Conservation (phyloP, 2,888 invertebrate genomes). For the Melipona bicolor region DNA sequence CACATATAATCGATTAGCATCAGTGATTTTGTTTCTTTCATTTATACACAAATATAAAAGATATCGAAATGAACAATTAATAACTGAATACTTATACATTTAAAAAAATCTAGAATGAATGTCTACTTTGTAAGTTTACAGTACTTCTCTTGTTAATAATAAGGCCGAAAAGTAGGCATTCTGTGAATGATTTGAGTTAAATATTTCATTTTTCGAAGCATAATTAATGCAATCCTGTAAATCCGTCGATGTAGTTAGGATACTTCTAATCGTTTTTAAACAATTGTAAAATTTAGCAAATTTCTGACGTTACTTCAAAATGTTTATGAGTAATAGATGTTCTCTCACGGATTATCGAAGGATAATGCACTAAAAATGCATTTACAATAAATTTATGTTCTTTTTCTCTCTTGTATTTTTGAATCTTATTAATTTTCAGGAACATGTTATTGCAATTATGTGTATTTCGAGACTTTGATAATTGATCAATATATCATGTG, state of each 20-base stretch:
- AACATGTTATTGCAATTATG: conserved; percentile 62
- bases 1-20: conserved; percentile 16
- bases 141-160: conserved; percentile 63
- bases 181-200: conserved; percentile 67
- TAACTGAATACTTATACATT: conserved; percentile 4
- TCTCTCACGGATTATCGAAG: conserved; percentile 42
- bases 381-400: conserved; percentile 53
- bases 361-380: conserved; percentile 61
- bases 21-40: not conserved
- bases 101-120: conserved; percentile 11
- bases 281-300: conserved; percentile 46
- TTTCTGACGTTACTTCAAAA: conserved; percentile 54
- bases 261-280: conserved; percentile 67
- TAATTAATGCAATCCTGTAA: conserved; percentile 55
- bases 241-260: conserved; percentile 49
- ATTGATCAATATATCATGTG: conserved; percentile 60
- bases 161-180: conserved; percentile 81
- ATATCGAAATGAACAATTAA: conserved; percentile 38
- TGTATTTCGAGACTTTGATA: conserved; percentile 40
- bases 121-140: conserved; percentile 21
- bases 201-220: conserved; percentile 66
- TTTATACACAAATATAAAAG: conserved; percentile 6
- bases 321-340: conserved; percentile 55
- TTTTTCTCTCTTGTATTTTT: conserved; percentile 14
- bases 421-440: conserved; percentile 67